Conservation (phyloP, 2,113 vertebrate genomes). For the Setophaga kirtlandii region DNA sequence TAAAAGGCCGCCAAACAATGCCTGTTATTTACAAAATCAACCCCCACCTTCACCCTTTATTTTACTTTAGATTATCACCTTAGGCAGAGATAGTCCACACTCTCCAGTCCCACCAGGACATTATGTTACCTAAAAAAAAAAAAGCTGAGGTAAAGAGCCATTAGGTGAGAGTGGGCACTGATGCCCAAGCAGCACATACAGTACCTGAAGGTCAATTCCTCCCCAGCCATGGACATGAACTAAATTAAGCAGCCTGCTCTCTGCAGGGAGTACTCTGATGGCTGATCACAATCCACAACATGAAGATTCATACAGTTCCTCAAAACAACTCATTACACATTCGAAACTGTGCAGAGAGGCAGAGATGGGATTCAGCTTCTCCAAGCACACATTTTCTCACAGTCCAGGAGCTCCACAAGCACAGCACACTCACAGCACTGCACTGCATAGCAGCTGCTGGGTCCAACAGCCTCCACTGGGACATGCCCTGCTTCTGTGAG, state of each 20-base stretch:
- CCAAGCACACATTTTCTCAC: background rate
- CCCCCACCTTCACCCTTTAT: background rate
- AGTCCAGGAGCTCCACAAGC: background rate
- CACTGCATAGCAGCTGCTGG: background rate
- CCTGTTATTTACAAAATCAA: background rate
- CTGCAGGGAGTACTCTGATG: background rate
- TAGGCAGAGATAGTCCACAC: background rate
- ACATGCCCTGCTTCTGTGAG: background rate
- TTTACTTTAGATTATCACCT: background rate
- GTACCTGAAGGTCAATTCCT: background rate
- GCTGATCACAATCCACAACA: background rate
- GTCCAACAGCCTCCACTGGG: background rate
- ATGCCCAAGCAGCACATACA: background rate
- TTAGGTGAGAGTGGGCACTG: background rate
- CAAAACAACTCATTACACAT: background rate
- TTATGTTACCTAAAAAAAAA: background rate
- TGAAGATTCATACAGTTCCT: background rate
- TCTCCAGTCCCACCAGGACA: background rate
- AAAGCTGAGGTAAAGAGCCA: background rate
- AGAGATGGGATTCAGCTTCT: background rate
- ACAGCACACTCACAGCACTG: rapidly evolving
- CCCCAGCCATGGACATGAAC: background rate
- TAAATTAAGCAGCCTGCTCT: background rate
- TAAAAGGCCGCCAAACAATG: background rate
- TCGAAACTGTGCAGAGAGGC: background rate